These are phyloP conservation scores for Harpegnathos saltator DNA, from an alignment of 1,140 invertebrate species.

Conservation along the genomic window DNA sequence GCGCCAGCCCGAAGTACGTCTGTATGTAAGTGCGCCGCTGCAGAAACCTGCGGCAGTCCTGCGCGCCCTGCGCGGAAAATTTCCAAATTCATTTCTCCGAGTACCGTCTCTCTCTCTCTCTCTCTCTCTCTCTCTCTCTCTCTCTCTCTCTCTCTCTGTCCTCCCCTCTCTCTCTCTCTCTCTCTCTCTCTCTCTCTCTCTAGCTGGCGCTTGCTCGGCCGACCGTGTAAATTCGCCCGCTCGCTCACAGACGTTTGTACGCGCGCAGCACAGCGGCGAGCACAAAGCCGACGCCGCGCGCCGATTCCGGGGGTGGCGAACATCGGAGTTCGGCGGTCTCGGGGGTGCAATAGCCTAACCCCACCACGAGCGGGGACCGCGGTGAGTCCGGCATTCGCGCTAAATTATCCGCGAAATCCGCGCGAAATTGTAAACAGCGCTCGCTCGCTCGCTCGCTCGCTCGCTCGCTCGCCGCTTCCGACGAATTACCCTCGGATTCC, in stretches of 20 bases:
- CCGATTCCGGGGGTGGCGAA: not conserved
- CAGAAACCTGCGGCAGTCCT: not conserved
- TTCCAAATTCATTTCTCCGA: constrained; percentile 65
- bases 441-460: not conserved
- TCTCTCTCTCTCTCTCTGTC: too few relatives aligned
- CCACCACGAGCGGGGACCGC: not conserved
- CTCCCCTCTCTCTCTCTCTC: too few relatives aligned
- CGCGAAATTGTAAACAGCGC: constrained; percentile 8
- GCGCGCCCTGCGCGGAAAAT: constrained; percentile 34
- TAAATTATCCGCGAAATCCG: constrained; percentile 31
- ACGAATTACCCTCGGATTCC: not conserved
- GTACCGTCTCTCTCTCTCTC: too few relatives aligned
- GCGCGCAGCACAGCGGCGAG: too few relatives aligned
- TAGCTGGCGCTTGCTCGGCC: too few relatives aligned
- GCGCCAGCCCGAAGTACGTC: constrained; percentile 19
- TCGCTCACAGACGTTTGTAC: too few relatives aligned
- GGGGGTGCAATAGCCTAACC: too few relatives aligned
- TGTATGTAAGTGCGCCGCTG: constrained; percentile 1
- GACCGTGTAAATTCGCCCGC: not conserved
- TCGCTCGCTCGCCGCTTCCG: not conserved
- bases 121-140: too few relatives aligned
- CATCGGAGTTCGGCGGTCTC: not conserved
- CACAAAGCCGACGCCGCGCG: not conserved
- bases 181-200: too few relatives aligned
- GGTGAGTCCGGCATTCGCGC: not conserved